Evolutionary conservation across 2,797 vertebrate species (phyloP).

Genomic region (Synaphobranchus kaupii): DNA sequence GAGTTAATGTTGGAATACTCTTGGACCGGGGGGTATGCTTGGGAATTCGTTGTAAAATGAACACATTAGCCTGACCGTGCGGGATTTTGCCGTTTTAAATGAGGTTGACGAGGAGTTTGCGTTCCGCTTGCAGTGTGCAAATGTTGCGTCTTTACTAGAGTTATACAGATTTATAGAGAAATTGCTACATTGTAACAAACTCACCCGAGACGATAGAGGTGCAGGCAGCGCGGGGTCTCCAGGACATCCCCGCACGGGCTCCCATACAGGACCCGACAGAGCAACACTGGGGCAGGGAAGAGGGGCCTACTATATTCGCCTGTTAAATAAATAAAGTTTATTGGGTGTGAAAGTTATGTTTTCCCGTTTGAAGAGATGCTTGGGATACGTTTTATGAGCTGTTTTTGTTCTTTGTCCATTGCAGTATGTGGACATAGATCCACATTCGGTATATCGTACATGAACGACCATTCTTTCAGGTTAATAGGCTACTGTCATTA

Average conservation of each 20-base stretch:
- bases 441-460: not conserved
- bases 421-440: not conserved
- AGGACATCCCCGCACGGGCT: constrained; percentile 96
- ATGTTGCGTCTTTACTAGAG: constrained; percentile 76
- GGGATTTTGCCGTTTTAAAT: constrained; percentile 52
- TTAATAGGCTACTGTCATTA: not conserved
- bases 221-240: constrained; percentile 98
- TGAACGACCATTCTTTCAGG: not conserved
- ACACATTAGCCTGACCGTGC: constrained; percentile 57
- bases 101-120: constrained; percentile 52
- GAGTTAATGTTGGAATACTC: constrained; percentile 85
- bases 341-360: not conserved
- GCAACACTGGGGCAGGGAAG: constrained; percentile 67
- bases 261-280: constrained; percentile 87
- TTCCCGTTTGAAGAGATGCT: not conserved
- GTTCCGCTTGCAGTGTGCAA: constrained; percentile 51
- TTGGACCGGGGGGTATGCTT: constrained; percentile 82
- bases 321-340: constrained; percentile 55
- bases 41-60: constrained; percentile 78
- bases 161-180: constrained; percentile 89
- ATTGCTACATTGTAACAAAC: constrained; percentile 95
- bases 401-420: not conserved
- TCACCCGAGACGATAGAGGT: constrained; percentile 98
- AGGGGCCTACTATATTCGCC: constrained; percentile 66
- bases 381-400: not conserved